Evolutionary conservation across 2,797 vertebrate genomes (phyloP), one percentile per base, ranked within the genome.

Genomic region (Ctenochaetus hawaiiensis): DNA sequence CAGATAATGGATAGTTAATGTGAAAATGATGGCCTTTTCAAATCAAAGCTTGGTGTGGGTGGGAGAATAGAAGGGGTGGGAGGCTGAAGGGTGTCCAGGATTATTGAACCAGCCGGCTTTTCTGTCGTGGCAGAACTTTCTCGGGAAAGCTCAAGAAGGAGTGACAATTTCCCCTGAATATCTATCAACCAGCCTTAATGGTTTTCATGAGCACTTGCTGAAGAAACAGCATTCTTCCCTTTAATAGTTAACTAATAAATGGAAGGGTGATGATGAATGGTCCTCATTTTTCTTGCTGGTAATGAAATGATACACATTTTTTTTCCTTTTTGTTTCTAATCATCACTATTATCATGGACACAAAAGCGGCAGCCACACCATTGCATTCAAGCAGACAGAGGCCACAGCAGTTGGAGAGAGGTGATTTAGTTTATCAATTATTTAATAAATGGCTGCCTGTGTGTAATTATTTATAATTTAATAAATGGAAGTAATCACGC

Each of bases 161-260:
- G 39, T 87, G 91, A 91, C 87, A 93, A 93, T 93, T 92, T 83
- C 83, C 67, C 49, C 4, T 0, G 74, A 83, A 88, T 85, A 93
- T 93, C 85, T 76, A 92, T 94, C 92, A 93, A 26, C 14, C 0
- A 26, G 60, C 44, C 79, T 81, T 89, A 92, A 91, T 92, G 87
- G 89, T 81, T 92, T 92, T 74, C 78, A 71, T 44, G 65, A 80
- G 79, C 80, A 80, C 78, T 87, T 80, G 68, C 84, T 77, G 63
- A 54, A 78, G 70, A 83, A 87, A 90, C 80, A 72, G 61, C 82
- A 66, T 85, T 17, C 72, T 83, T 67, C 72, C 62, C 80, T 82
- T 77, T 68, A 86, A 90, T 81, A 88, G 75, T 87, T 92, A 93
- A 94, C 94, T 93, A 94, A 93, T 91, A 84, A 91, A 87, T 76